Base-by-base conservation (phyloP, 2,797 vertebrate genomes). In the Enteromius treurensis region DNA sequence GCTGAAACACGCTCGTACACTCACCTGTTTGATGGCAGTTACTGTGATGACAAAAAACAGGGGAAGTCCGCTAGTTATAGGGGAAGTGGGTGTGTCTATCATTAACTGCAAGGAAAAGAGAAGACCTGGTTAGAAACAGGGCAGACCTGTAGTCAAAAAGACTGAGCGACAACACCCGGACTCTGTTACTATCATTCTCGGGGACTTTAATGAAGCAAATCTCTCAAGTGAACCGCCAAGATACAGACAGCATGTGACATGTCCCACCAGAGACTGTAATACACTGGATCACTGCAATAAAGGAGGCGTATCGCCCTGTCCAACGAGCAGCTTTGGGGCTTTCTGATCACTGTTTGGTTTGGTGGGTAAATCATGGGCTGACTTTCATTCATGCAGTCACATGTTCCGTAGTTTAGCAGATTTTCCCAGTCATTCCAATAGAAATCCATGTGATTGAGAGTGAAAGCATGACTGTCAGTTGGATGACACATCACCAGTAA, bases 11-110 rank as follows among this genome's bases (percentile, higher is more conserved):
- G 0, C 19, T 15, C 8, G 17, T 1, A 21, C 3, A 11, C 95
- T 93, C 94, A 99, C 98, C 98, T 99, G 98, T 92, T 99, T 99
- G 89, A 99, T 98, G 90, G 98, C 97, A 10, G 97, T 99, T 89
- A 99, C 97, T 84, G 96, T 97, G 92, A 99, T 99, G 90, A 99
- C 98, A 93, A 99, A 99, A 93, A 99, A 98, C 81, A 99, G 96
- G 77, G 98, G 98, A 93, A 99, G 96, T 89, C 98, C 98, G 80
- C 98, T 99, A 90, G 98, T 99, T 91, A 99, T 93, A 79, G 98
- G 98, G 91, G 97, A 99, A 82, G 98, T 99, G 79, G 98, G 98
- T 58, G 98, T 99, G 90, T 99, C 98, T 88, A 99, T 99, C 97
- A 99, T 99, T 90, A 99, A 95, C 98, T 99, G 89, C 11, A 93